A percentile compares a stretch with the other conserved stretches of the same genome.
Evolutionary conservation across 2,113 vertebrate genomes (phyloP).

Genomic region (Eulacestoma nigropectus): DNA sequence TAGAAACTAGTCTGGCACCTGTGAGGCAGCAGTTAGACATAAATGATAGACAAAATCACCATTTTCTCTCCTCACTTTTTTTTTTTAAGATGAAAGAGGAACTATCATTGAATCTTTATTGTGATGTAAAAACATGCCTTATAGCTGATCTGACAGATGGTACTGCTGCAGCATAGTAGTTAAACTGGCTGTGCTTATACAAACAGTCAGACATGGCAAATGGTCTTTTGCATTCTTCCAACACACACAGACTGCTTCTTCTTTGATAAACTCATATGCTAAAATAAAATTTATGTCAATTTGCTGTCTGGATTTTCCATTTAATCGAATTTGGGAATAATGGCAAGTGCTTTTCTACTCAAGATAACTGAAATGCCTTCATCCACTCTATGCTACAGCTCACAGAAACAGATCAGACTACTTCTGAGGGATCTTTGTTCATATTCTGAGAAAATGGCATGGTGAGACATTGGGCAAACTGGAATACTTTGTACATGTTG

Average conservation of each 20-base stretch:
- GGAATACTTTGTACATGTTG: not conserved
- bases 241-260: not conserved
- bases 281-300: not conserved
- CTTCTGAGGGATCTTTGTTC: not conserved
- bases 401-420: not conserved
- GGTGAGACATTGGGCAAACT: not conserved
- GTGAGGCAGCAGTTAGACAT: not conserved
- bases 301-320: not conserved
- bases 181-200: not conserved
- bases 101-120: not conserved
- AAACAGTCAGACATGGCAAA: constrained; percentile 19
- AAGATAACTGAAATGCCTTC: not conserved
- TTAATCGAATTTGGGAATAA: not conserved
- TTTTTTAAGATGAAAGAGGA: not conserved
- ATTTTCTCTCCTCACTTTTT: not conserved
- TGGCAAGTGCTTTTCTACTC: not conserved
- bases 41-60: not conserved
- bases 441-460: not conserved
- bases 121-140: not conserved
- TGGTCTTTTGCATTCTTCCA: not conserved
- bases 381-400: not conserved
- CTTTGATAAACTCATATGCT: not conserved
- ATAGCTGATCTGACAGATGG: constrained; percentile 32
- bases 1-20: not conserved
- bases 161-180: not conserved